These are phyloP conservation scores for Trichoplusia ni DNA, from an alignment of 1,140 invertebrate species.

Conservation along the genomic window DNA sequence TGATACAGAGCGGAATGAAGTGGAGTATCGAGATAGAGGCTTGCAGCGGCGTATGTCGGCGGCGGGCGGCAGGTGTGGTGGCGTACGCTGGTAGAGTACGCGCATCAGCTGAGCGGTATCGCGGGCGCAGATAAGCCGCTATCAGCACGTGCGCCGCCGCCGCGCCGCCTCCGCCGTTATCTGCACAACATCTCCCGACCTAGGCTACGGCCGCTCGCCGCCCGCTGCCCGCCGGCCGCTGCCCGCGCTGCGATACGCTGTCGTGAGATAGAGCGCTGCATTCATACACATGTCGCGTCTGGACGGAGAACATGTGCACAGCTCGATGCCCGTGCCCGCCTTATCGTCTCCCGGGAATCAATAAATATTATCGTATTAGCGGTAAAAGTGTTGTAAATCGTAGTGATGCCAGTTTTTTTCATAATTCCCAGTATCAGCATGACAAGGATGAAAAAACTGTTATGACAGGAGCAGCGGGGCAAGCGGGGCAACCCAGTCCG, in stretches of 20 bases:
- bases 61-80: not conserved
- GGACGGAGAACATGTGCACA: not conserved
- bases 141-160: constrained; percentile 33
- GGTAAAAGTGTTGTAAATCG: constrained; percentile 52
- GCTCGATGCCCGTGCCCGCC: constrained; percentile 34
- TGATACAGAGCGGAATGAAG: not conserved
- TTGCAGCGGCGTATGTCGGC: not conserved
- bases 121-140: constrained; percentile 33
- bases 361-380: constrained; percentile 71
- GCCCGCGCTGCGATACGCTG: not conserved
- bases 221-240: not conserved
- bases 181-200: constrained; percentile 38
- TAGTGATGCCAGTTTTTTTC: constrained; percentile 38
- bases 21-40: not conserved
- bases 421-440: constrained; percentile 48
- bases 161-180: constrained; percentile 32
- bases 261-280: too few relatives aligned
- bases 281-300: constrained; percentile 48
- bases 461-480: constrained; percentile 45
- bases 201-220: constrained; percentile 1
- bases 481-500: constrained; percentile 22
- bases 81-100: constrained; percentile 2
- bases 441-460: constrained; percentile 47
- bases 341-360: constrained; percentile 52
- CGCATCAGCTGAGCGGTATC: constrained; percentile 16